Evolutionary conservation across 2,113 vertebrate species (phyloP).

Genomic region (Larimichthys polyactis): DNA sequence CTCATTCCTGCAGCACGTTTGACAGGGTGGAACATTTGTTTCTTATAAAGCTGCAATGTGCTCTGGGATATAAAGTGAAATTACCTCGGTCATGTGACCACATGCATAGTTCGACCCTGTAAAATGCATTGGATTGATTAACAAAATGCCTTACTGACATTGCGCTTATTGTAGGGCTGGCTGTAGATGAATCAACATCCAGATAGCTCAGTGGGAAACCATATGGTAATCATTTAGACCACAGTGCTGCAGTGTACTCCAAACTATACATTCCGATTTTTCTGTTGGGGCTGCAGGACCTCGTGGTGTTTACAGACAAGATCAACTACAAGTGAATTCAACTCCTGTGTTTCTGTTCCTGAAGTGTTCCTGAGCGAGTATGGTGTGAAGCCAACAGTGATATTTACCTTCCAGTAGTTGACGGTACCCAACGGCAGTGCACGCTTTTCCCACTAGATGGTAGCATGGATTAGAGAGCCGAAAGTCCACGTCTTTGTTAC

Average conservation of each 20-base stretch:
- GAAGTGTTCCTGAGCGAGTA: background rate
- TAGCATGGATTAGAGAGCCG: conserved; percentile 48
- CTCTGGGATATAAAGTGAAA: background rate
- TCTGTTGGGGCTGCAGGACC: background rate
- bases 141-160: background rate
- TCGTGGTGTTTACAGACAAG: background rate
- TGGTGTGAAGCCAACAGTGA: background rate
- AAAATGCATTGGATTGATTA: background rate
- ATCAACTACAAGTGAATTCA: background rate
- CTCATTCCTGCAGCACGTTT: background rate
- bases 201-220: background rate
- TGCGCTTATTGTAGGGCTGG: background rate
- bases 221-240: conserved; percentile 17
- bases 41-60: background rate
- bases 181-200: background rate
- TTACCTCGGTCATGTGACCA: background rate
- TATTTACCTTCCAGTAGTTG: background rate
- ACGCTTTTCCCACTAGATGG: conserved; percentile 57
- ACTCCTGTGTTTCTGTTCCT: background rate
- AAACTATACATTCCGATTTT: background rate
- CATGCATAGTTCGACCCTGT: background rate
- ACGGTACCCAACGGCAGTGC: background rate
- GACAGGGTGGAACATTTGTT: background rate
- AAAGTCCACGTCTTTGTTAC: conserved; percentile 4
- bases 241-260: background rate